These are phyloP conservation scores for Synanthedon andrenaeformis DNA, from an alignment of 2,888 invertebrate species.

Conservation along the genomic window DNA sequence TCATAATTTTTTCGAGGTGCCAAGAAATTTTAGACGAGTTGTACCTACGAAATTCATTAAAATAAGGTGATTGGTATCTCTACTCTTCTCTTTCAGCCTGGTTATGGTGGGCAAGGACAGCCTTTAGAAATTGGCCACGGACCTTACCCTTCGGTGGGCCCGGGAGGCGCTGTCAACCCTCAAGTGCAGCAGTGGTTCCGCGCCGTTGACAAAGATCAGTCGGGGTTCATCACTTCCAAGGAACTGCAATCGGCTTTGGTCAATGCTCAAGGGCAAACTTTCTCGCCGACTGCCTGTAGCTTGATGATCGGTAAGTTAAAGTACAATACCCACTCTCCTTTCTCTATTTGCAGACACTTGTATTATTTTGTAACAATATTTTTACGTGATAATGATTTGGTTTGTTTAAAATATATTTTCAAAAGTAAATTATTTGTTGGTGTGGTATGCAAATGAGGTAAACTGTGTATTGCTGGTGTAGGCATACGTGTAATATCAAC, in stretches of 20 bases:
- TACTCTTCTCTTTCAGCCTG: constrained; percentile 8
- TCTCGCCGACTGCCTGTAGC: constrained; percentile 85
- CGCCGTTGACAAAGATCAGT: constrained; percentile 85
- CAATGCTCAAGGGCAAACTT: constrained; percentile 86
- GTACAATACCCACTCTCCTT: not conserved
- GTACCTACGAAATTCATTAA: too few species aligned
- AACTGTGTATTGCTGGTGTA: too few species aligned
- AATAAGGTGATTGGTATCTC: too few species aligned
- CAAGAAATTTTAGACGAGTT: too few species aligned
- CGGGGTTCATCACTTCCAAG: constrained; percentile 81
- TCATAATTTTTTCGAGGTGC: too few species aligned
- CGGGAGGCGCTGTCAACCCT: constrained; percentile 71
- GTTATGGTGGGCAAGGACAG: constrained; percentile 21
- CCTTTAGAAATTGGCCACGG: constrained; percentile 58
- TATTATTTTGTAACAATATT: too few species aligned
- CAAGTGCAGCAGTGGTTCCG: constrained; percentile 87
- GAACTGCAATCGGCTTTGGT: constrained; percentile 86
- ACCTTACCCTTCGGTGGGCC: constrained; percentile 59
- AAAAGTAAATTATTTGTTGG: too few species aligned
- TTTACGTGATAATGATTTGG: too few species aligned
- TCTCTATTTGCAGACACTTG: constrained; percentile 3
- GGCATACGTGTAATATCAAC: too few species aligned
- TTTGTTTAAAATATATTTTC: too few species aligned
- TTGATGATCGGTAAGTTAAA: constrained; percentile 81
- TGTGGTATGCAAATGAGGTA: too few species aligned